Evolutionary conservation across 2,797 vertebrate species (phyloP), one percentile per base, ranked within the genome.

Genomic region (Sebastes paucispinis): DNA sequence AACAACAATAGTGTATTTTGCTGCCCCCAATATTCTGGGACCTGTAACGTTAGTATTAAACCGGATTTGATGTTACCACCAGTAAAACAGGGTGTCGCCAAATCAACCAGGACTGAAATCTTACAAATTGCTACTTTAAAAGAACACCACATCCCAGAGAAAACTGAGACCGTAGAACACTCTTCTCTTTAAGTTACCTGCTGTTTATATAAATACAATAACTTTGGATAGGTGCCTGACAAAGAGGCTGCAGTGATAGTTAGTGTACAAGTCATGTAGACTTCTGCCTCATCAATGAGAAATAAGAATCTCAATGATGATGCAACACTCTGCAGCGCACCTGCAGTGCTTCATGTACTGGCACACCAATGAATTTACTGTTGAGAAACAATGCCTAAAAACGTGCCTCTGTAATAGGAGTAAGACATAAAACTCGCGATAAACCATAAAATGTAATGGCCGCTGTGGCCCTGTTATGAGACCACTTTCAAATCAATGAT

Each of bases 401-500:
- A 54, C 34, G 16, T 25, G 22, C 66, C 36, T 62, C 16, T 65
- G 63, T 84, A 68, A 81, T 4, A 63, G 32, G 39, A 66, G 24
- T 32, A 22, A 69, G 70, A 63, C 54, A 75, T 68, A 81, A 86
- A 81, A 77, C 24, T 69, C 59, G 67, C 63, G n/a, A 76, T 78
- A 59, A 63, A 74, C 52, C 79, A 86, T 55, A 64, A 87, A 77
- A 75, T 66, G 65, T 57, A 87, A 90, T 55, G 82, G 84, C 77
- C 69, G 86, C 73, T 2, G 76, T 67, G 73, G 47, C 59, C 52
- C 57, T 27, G 59, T 77, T 87, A 69, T 68, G 78, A 87, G 68
- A 75, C 63, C 64, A 18, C 52, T 75, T 91, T 89, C 75, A 74
- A 91, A 83, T 87, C 75, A 82, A 69, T 79, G 83, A 89, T 91